Evolutionary conservation across 2,113 vertebrate species (phyloP).

Genomic region (Turnix velox): DNA sequence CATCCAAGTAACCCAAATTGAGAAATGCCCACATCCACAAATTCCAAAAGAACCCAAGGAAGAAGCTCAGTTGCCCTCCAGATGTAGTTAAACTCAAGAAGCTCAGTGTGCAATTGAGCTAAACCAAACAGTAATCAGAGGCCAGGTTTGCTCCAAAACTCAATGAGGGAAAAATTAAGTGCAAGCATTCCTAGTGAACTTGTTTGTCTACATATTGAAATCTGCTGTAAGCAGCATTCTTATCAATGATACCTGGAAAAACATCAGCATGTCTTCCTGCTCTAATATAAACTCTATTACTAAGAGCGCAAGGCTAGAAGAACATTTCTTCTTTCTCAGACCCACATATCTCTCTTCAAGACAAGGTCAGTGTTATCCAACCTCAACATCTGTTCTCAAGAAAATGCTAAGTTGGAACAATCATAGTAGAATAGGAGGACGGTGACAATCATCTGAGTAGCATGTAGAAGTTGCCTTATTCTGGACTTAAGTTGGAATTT

Average conservation of each 20-base stretch:
- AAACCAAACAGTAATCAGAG: not conserved
- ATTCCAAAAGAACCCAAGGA: not conserved
- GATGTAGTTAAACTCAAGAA: not conserved
- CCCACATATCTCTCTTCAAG: not conserved
- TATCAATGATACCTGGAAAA: not conserved
- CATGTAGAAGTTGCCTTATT: not conserved
- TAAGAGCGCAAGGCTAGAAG: not conserved
- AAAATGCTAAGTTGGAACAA: not conserved
- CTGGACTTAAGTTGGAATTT: not conserved
- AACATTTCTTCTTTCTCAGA: not conserved
- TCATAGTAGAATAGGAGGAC: not conserved
- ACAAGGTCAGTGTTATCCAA: not conserved
- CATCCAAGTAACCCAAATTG: not conserved
- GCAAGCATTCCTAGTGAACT: not conserved
- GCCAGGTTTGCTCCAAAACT: not conserved
- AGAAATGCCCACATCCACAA: not conserved
- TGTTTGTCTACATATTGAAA: not conserved
- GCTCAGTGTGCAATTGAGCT: not conserved
- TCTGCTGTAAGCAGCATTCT: not conserved
- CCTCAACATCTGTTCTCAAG: not conserved
- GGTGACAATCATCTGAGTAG: not conserved
- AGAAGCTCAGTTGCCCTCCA: not conserved
- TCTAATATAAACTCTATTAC: not conserved
- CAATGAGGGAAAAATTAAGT: not conserved
- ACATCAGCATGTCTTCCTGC: not conserved